Conservation (phyloP, 92 coral and sea anemone genomes). For the Paramuricea clavata region DNA sequence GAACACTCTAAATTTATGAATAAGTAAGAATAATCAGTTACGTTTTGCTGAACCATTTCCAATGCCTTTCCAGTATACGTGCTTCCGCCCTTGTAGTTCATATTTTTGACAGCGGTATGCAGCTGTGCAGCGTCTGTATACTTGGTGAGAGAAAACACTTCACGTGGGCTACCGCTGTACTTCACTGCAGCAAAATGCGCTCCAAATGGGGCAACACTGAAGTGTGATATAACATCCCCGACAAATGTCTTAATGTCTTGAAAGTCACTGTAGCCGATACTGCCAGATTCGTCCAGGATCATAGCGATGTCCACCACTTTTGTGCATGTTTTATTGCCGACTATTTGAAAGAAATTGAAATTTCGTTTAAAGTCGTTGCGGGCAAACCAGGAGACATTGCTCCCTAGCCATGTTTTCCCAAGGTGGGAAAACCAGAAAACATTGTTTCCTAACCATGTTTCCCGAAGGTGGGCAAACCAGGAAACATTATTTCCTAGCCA, state of each 20-base stretch:
- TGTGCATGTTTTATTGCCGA: slow-evolving; percentile 58
- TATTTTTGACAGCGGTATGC: slow-evolving; percentile 32
- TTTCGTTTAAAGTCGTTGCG: too few species aligned
- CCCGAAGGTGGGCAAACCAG: too few species aligned
- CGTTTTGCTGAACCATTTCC: slow-evolving; percentile 41
- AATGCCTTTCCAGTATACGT: slow-evolving; percentile 78
- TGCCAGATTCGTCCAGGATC: slow-evolving; percentile 75
- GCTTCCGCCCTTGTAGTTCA: slow-evolving; percentile 70
- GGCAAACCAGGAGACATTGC: too few species aligned
- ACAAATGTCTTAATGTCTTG: slow-evolving; percentile 65
- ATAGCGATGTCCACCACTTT: slow-evolving; percentile 71
- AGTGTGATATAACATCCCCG: slow-evolving; percentile 45
- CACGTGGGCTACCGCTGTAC: slow-evolving; percentile 67
- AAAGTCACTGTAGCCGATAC: slow-evolving; percentile 73
- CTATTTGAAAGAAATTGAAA: too few species aligned
- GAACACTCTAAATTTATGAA: too few species aligned
- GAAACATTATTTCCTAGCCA: too few species aligned
- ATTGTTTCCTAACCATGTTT: too few species aligned
- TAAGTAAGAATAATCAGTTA: background rate
- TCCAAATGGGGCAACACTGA: slow-evolving; percentile 65
- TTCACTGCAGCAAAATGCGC: slow-evolving; percentile 70
- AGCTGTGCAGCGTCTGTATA: slow-evolving; percentile 44
- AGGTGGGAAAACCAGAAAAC: too few species aligned
- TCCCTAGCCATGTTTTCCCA: too few species aligned
- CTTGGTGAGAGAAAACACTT: slow-evolving; percentile 64